phyloP scores from a whole-genome alignment of 2,888 invertebrate genomes.

The Phytoseiulus persimilis region DNA sequence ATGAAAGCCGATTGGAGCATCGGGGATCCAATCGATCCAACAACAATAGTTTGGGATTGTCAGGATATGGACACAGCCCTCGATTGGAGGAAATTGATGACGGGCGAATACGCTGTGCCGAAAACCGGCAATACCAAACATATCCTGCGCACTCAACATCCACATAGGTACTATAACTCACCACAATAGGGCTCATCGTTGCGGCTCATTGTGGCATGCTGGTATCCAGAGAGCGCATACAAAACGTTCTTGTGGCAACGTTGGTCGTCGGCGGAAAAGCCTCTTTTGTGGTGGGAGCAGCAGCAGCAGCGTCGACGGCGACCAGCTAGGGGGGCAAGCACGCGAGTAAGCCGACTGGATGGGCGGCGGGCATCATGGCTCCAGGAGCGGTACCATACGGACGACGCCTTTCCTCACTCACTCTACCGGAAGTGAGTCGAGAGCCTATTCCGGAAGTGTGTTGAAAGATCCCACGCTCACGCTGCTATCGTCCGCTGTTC shows the following conservation, averaged over 20 bases:
- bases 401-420: not conserved
- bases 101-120: not conserved
- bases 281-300: not conserved
- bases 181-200: not conserved
- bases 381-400: not conserved
- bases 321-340: not conserved
- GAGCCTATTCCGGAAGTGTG: not conserved
- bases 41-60: too few relatives aligned
- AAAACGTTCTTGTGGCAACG: conserved; percentile 5
- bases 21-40: not conserved
- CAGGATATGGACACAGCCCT: not conserved
- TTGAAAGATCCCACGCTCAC: conserved; percentile 5
- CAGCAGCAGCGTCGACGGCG: not conserved
- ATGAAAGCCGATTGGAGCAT: not conserved
- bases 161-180: not conserved
- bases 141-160: not conserved
- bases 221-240: not conserved
- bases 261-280: not conserved
- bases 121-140: not conserved
- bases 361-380: not conserved
- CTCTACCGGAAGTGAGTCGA: not conserved
- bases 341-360: not conserved
- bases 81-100: not conserved
- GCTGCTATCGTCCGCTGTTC: not conserved
- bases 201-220: not conserved